A percentile compares a stretch with the other conserved stretches of the same genome.
phyloP scores from a whole-genome alignment of 2,797 vertebrate species.

The Leucoraja ocellata region DNA sequence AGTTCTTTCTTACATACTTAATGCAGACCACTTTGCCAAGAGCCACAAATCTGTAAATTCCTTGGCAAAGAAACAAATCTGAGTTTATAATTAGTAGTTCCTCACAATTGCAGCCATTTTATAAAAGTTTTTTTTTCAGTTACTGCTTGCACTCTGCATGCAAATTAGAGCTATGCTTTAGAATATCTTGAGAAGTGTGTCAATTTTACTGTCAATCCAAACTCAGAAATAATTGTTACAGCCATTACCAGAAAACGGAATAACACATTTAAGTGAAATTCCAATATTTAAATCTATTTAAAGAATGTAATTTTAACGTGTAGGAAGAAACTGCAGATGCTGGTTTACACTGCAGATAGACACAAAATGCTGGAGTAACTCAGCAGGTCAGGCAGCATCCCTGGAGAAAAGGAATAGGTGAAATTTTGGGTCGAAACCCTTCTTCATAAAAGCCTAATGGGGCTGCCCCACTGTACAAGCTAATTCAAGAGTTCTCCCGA shows the following conservation, averaged over 20 bases:
- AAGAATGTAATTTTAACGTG: not conserved
- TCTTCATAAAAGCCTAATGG: too few species aligned
- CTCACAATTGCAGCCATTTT: not conserved
- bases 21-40: not conserved
- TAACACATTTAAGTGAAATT: not conserved
- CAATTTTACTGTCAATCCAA: not conserved
- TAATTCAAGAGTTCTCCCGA: too few species aligned
- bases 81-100: not conserved
- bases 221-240: not conserved
- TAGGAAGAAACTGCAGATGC: not conserved
- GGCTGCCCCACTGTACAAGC: too few species aligned
- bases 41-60: not conserved
- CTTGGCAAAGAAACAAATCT: not conserved
- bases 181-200: not conserved
- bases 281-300: not conserved
- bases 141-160: constrained; percentile 50
- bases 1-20: not conserved
- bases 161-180: not conserved
- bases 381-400: too few species aligned
- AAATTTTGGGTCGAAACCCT: too few species aligned
- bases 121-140: constrained; percentile 48
- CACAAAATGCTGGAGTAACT: too few species aligned
- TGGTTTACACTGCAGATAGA: too few species aligned
- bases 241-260: not conserved
- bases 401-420: too few species aligned